Evolutionary conservation across 2,797 vertebrate genomes (phyloP), one percentile per base, ranked within the genome.

Genomic region (Coendou prehensilis): DNA sequence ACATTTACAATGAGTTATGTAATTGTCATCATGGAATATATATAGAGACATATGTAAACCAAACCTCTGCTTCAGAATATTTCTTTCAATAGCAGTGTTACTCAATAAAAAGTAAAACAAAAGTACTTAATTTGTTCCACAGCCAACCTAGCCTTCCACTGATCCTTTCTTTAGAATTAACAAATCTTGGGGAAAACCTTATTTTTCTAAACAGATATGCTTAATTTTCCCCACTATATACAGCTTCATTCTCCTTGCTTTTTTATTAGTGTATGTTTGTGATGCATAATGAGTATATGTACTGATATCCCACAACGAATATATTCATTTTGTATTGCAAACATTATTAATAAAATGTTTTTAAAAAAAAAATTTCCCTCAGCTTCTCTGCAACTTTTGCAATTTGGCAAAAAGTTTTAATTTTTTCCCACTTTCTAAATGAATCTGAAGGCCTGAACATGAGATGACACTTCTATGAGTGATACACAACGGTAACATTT

Each of bases 401-500:
- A 26, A 69, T 64, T 90, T 89, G 47, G 41, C 82, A 59, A 41
- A 59, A 83, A 57, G 56, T n/a, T 28, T 41, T 61, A 59, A 63
- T 41, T 80, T 67, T 87, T 86, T 93, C 63, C 67, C 79, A 73
- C 69, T 97, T 57, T 96, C 91, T 93, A 61, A 97, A 96, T 73
- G 57, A 96, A 88, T n/a, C 41, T 28, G 56, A 95, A 88, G 56
- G 89, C 63, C 67, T 45, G 22, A 92, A 89, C 89, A 75, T 33
- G 52, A 67, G 14, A 37, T 50, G 82, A 90, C n/a, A 33, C 4
- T 47, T 76, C 76, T 69, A 75, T 47, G 61, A 93, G 69, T 47
- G 54, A 87, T 0, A 1, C 5, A 80, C 47, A 79, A 47, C 22
- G 52, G 59, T 47, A 91, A 50, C 79, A 37, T 78, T 91, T 89